These are phyloP conservation scores for Tricholaema leucomelas DNA, from an alignment of 2,113 vertebrate species.

Conservation along the genomic window DNA sequence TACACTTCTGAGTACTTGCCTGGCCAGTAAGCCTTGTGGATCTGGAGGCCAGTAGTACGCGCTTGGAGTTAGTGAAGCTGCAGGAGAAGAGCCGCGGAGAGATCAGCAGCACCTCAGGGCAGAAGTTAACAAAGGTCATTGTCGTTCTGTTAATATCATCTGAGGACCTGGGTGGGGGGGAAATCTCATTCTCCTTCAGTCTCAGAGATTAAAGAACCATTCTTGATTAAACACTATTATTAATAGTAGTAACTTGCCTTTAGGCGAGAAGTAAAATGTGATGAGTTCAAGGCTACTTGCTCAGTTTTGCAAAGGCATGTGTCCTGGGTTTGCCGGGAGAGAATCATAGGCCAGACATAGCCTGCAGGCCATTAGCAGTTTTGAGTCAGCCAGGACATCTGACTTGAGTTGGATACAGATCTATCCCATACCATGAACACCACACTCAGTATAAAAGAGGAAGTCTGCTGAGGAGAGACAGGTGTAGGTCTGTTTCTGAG, in stretches of 20 bases:
- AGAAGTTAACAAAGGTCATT: neutral
- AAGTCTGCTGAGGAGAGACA: too few relatives aligned
- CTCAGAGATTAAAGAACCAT: neutral
- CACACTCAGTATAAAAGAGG: too few relatives aligned
- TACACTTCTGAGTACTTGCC: neutral
- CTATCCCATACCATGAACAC: too few relatives aligned
- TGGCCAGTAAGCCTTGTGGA: neutral
- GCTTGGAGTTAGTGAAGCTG: neutral
- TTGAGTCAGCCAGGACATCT: too few relatives aligned
- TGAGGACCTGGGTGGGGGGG: neutral
- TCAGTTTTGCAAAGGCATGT: neutral
- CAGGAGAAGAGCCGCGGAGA: neutral
- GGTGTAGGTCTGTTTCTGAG: too few relatives aligned
- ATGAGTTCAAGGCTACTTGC: neutral
- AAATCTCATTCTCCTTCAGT: neutral
- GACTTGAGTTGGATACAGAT: too few relatives aligned
- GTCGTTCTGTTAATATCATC: neutral
- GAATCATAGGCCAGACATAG: too few relatives aligned
- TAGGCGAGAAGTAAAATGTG: neutral
- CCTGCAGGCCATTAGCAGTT: too few relatives aligned
- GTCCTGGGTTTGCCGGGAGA: too few relatives aligned
- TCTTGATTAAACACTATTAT: neutral
- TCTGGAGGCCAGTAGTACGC: neutral
- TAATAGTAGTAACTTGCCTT: neutral
- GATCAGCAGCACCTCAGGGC: neutral